These are phyloP conservation scores for Atta colombica DNA, from an alignment of 1,140 invertebrate genomes.

Conservation along the genomic window DNA sequence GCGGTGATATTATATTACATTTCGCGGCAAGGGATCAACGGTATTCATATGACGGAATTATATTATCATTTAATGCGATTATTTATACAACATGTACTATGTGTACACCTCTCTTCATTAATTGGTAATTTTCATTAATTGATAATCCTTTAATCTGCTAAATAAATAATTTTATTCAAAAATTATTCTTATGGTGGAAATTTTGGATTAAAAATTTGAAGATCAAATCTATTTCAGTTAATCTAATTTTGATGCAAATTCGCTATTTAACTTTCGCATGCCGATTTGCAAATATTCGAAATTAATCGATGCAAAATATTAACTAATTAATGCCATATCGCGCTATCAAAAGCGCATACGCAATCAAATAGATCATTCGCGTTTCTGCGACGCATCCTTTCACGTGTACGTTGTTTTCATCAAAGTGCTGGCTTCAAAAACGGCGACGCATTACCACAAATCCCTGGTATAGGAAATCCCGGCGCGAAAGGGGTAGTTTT, in stretches of 20 bases:
- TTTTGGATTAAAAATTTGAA: background rate
- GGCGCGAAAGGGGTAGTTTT: constrained; percentile 26
- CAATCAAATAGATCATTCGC: constrained; percentile 14
- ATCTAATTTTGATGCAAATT: background rate
- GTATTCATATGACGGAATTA: constrained; percentile 20
- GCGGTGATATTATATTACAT: constrained; percentile 49
- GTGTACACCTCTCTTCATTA: background rate
- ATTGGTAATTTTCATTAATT: constrained; percentile 49
- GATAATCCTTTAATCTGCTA: constrained; percentile 25
- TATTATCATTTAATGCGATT: constrained; percentile 36
- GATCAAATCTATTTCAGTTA: background rate
- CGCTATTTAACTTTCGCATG: constrained; percentile 4
- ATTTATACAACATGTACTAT: constrained; percentile 23
- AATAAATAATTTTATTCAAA: constrained; percentile 19
- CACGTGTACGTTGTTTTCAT: constrained; percentile 5
- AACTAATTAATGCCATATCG: constrained; percentile 33
- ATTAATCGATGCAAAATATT: constrained; percentile 35
- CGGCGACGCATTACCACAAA: constrained; percentile 48
- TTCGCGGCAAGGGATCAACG: constrained; percentile 46
- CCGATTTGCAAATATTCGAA: constrained; percentile 15
- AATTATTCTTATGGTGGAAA: background rate
- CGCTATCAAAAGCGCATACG: constrained; percentile 28
- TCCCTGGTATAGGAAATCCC: constrained; percentile 4
- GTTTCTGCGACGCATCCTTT: constrained; percentile 18
- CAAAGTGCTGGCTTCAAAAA: constrained; percentile 43